Evolutionary conservation across 2,797 vertebrate genomes (phyloP), one percentile per base, ranked within the genome.

Genomic region (Pipistrellus pygmaeus): DNA sequence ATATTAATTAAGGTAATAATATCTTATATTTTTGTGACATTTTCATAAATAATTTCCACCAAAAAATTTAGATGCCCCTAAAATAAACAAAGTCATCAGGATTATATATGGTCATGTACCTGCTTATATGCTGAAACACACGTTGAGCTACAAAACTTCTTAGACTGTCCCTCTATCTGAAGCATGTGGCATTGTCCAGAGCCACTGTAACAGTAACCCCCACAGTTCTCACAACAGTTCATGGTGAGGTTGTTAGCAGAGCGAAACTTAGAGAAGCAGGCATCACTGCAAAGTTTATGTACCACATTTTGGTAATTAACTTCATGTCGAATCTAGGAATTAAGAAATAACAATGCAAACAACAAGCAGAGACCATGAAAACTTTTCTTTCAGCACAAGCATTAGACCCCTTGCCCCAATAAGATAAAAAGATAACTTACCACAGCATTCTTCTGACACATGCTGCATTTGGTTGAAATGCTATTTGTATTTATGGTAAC

Each of bases 231-330:
- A 83, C 99, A 99, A 98, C 98, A 99, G 95, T 99, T 99, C 99
- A 99, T 99, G 46, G 98, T 98, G 92, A 99, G 96, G 96, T 99
- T 99, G 98, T 99, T 99, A 5, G 98, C 98, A 0, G 98, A 97
- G 8, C 99, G 99, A 98, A 99, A 99, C 48, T 99, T 98, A 90
- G 98, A 98, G 93, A 99, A 99, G 84, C 99, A 99, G 92, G 97
- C 95, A 21, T 99, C 99, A 0, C 99, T 99, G 98, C 99, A 99
- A 76, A 99, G 98, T 97, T 99, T 99, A 96, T 99, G 99, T 15
- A 99, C 98, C 0, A 98, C 97, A 0, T 99, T 99, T 95, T 99
- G 98, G 96, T 99, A 99, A 96, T 99, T 99, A 94, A 99, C 99
- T 97, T 99, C 99, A 0, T 99, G 99, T 92, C 99, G 99, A 93